A percentile compares a stretch with the other conserved stretches of the same genome.
These are phyloP conservation scores for Neodiprion pinetum DNA, from an alignment of 1,140 invertebrate species.

Conservation along the genomic window DNA sequence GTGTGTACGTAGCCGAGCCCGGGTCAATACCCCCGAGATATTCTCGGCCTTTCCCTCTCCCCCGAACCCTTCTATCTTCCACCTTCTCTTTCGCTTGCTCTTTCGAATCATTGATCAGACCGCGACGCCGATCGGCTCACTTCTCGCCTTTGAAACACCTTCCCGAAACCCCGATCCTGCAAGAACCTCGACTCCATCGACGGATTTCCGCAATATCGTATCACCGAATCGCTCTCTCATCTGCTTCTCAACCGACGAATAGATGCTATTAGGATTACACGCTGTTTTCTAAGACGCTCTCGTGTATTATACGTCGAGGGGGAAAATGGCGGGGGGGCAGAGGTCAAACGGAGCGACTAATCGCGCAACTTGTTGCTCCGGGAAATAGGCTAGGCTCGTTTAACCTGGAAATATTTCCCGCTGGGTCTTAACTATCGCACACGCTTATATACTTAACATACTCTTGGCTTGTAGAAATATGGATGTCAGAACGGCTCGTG, in stretches of 20 bases:
- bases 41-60: conserved; percentile 15
- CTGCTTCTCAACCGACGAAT: no score
- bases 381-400: conserved; percentile 4
- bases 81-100: not conserved
- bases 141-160: no score
- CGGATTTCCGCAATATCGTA: no score
- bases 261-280: no score
- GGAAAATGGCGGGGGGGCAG: not conserved
- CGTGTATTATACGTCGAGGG: no score
- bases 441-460: not conserved
- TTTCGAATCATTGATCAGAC: not conserved
- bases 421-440: not conserved
- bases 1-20: conserved; percentile 4
- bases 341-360: conserved; percentile 1
- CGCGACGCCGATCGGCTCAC: not conserved
- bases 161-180: no score
- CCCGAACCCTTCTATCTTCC: not conserved
- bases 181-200: no score
- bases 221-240: no score
- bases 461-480: not conserved
- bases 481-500: no score
- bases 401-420: not conserved
- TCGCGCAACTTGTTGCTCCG: not conserved
- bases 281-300: no score
- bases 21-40: conserved; percentile 15